Evolutionary conservation across 2,888 invertebrate genomes (phyloP).

Genomic region (Ganaspis brasiliensis): DNA sequence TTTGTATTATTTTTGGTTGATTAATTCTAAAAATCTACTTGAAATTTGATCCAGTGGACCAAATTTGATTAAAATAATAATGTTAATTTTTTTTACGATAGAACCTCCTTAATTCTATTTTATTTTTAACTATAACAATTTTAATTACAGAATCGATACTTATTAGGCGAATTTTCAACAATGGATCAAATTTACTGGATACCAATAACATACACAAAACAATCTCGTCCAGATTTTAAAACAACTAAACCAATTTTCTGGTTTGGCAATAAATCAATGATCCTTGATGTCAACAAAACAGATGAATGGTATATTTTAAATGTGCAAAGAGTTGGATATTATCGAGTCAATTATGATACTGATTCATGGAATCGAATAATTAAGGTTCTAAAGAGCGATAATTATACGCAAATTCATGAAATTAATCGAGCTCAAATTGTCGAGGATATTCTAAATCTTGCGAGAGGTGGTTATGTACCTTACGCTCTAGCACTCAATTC

Average conservation of each 20-base stretch:
- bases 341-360: constrained; percentile 86
- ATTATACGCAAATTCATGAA: constrained; percentile 82
- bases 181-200: constrained; percentile 71
- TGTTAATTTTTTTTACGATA: no score
- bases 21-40: no score
- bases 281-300: constrained; percentile 79
- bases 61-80: no score
- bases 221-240: constrained; percentile 79
- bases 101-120: no score
- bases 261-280: constrained; percentile 76
- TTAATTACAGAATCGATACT: not conserved
- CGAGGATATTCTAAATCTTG: constrained; percentile 85
- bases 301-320: constrained; percentile 73
- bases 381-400: constrained; percentile 79
- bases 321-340: constrained; percentile 81
- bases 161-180: not conserved
- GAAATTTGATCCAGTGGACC: no score
- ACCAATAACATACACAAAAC: constrained; percentile 82
- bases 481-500: constrained; percentile 84
- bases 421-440: constrained; percentile 87
- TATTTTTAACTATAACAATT: no score
- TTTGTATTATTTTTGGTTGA: no score
- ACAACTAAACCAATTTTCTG: constrained; percentile 82
- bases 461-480: constrained; percentile 81
- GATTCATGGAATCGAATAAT: constrained; percentile 84